Percentiles rank a stretch among this genome's conserved stretches.
These are phyloP conservation scores for Borostomias antarcticus DNA, from an alignment of 2,797 vertebrate species.

Conservation along the genomic window DNA sequence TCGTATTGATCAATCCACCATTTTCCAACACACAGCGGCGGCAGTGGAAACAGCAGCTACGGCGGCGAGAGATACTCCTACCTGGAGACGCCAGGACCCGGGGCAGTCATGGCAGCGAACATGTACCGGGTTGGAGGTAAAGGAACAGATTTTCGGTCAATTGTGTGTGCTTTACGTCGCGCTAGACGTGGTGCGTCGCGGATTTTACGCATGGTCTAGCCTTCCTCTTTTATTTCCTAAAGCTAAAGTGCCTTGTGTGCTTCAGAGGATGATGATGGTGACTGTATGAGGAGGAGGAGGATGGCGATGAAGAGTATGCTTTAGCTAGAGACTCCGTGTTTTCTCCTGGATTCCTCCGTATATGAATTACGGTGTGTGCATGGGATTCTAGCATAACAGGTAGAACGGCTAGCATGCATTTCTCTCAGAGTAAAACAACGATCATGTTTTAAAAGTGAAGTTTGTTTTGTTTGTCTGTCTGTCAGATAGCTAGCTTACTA, in stretches of 20 bases:
- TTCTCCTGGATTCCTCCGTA: constrained; percentile 40
- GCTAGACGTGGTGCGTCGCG: constrained; percentile 47
- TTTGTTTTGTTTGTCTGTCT: constrained; percentile 22
- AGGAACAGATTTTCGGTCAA: constrained; percentile 29
- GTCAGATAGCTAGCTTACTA: constrained; percentile 15
- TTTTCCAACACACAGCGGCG: constrained; percentile 84
- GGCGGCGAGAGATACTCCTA: constrained; percentile 71
- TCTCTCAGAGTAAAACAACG: constrained; percentile 7
- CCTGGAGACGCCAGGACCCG: constrained; percentile 82
- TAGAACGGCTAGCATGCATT: background rate
- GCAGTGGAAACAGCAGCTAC: constrained; percentile 73
- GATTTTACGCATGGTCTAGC: constrained; percentile 58
- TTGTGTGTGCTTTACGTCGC: constrained; percentile 36
- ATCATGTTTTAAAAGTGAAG: constrained; percentile 38
- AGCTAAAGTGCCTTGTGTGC: constrained; percentile 72
- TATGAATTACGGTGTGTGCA: background rate
- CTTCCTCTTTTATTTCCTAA: constrained; percentile 75
- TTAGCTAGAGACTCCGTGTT: constrained; percentile 41
- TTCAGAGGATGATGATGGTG: constrained; percentile 71
- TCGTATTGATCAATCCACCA: constrained; percentile 87
- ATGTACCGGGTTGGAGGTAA: constrained; percentile 89
- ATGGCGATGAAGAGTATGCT: constrained; percentile 72
- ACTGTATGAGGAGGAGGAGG: constrained; percentile 67
- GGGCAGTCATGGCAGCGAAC: constrained; percentile 85
- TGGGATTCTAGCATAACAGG: background rate